Conservation (phyloP, 2,113 vertebrate genomes). For the Eleginops maclovinus region DNA sequence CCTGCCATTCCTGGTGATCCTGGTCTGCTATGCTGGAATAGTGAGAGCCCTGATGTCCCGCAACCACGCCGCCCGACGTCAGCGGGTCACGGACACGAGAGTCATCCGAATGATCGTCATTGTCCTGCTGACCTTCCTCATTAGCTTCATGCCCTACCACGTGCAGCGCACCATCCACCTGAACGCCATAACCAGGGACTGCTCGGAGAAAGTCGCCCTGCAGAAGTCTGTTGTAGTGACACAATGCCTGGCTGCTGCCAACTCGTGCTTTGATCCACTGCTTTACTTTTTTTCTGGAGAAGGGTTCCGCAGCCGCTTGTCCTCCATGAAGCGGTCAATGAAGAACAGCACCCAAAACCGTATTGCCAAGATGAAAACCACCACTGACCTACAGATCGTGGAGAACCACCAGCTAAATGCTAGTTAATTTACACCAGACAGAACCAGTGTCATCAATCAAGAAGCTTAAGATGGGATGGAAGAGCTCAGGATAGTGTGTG, state of each 20-base stretch:
- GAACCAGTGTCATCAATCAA: not conserved
- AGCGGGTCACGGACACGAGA: slow-evolving; percentile 80
- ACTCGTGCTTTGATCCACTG: slow-evolving; percentile 95
- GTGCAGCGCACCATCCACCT: slow-evolving; percentile 92
- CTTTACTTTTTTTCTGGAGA: slow-evolving; percentile 97
- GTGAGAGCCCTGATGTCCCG: slow-evolving; percentile 87
- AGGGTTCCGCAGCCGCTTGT: slow-evolving; percentile 89
- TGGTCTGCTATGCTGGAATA: slow-evolving; percentile 93
- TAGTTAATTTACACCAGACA: not conserved
- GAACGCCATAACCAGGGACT: slow-evolving; percentile 78
- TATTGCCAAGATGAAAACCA: not conserved
- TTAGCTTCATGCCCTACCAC: slow-evolving; percentile 96
- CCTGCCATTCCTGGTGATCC: slow-evolving; percentile 90
- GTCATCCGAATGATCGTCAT: slow-evolving; percentile 95
- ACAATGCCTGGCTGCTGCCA: slow-evolving; percentile 91
- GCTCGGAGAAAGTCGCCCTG: slow-evolving; percentile 81
- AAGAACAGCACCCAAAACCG: fast-evolving
- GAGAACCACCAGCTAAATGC: slow-evolving; percentile 14
- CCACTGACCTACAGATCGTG: not conserved
- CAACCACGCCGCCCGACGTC: slow-evolving; percentile 73
- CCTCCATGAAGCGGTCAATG: slow-evolving; percentile 79
- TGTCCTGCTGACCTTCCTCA: slow-evolving; percentile 90
- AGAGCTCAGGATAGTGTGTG: not conserved
- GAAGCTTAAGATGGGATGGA: not conserved
- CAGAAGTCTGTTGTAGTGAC: slow-evolving; percentile 95